Percentiles rank a stretch among this genome's conserved stretches.
phyloP scores from a whole-genome alignment of 1,140 invertebrate species.

The Melanaphis sacchari region DNA sequence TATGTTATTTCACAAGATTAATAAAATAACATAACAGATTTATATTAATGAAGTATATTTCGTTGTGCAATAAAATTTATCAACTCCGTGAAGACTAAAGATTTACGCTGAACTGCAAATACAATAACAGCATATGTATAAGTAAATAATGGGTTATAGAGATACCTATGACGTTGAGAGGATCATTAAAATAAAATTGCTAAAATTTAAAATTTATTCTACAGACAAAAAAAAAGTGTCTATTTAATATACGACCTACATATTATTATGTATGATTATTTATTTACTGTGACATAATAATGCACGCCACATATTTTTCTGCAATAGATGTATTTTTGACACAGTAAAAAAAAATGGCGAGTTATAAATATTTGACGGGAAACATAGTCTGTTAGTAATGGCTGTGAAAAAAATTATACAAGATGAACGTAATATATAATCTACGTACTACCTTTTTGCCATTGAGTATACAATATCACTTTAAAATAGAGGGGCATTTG shows the following conservation, averaged over 20 bases:
- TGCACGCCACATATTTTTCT: background rate
- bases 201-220: background rate
- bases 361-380: background rate
- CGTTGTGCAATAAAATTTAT: background rate
- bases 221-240: background rate
- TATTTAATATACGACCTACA: background rate
- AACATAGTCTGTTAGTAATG: too few species aligned
- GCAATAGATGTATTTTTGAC: background rate
- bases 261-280: background rate
- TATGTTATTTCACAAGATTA: background rate
- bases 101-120: background rate
- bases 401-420: background rate
- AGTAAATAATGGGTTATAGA: too few species aligned
- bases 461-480: too few species aligned
- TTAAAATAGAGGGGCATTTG: too few species aligned
- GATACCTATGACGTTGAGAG: too few species aligned
- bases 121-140: background rate
- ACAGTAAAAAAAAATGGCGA: background rate
- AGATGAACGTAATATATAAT: background rate
- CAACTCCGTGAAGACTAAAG: background rate
- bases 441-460: background rate
- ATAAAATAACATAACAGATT: conserved; percentile 6
- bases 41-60: conserved; percentile 8
- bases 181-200: too few species aligned
- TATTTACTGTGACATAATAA: background rate